Conservation (phyloP, 2,113 vertebrate species). For the Thamnaconus septentrionalis region DNA sequence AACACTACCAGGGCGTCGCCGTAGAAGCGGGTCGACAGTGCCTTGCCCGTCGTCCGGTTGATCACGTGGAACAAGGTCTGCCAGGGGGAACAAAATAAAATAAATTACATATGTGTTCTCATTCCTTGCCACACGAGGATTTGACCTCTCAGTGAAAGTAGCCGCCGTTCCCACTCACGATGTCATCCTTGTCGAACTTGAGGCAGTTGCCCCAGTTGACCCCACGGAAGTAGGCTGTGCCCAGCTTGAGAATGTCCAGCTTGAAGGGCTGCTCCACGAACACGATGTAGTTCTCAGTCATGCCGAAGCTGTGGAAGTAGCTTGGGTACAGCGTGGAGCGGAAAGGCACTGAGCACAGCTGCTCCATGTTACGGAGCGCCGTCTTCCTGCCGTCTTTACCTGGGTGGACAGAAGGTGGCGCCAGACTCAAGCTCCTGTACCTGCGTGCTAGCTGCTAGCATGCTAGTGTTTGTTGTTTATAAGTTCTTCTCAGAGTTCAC, state of each 20-base stretch:
- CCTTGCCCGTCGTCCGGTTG: conserved; percentile 81
- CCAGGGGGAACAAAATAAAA: neutral
- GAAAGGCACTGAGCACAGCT: conserved; percentile 82
- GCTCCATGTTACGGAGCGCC: conserved; percentile 75
- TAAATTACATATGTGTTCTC: neutral
- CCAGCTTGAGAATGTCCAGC: conserved; percentile 85
- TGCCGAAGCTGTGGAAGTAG: conserved; percentile 95
- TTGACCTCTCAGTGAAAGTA: too few relatives aligned
- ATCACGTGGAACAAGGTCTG: conserved; percentile 90
- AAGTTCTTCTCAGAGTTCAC: too few relatives aligned
- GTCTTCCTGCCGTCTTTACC: conserved; percentile 59
- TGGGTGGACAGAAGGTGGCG: conserved; percentile 22
- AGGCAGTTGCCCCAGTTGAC: conserved; percentile 90
- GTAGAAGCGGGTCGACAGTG: conserved; percentile 74
- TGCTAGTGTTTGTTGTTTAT: too few relatives aligned
- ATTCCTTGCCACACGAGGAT: too few relatives aligned
- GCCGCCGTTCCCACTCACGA: conserved; percentile 65
- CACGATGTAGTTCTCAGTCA: conserved; percentile 87
- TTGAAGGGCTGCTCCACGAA: conserved; percentile 92
- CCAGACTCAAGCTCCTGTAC: too few relatives aligned
- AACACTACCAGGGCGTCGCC: conserved; percentile 84
- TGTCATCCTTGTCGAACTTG: conserved; percentile 78
- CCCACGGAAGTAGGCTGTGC: conserved; percentile 85
- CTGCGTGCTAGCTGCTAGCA: too few relatives aligned
- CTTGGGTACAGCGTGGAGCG: conserved; percentile 83